A percentile compares a stretch with the other conserved stretches of the same genome.
Evolutionary conservation across 2,888 invertebrate genomes (phyloP).

Genomic region (Ophion ventricosus): DNA sequence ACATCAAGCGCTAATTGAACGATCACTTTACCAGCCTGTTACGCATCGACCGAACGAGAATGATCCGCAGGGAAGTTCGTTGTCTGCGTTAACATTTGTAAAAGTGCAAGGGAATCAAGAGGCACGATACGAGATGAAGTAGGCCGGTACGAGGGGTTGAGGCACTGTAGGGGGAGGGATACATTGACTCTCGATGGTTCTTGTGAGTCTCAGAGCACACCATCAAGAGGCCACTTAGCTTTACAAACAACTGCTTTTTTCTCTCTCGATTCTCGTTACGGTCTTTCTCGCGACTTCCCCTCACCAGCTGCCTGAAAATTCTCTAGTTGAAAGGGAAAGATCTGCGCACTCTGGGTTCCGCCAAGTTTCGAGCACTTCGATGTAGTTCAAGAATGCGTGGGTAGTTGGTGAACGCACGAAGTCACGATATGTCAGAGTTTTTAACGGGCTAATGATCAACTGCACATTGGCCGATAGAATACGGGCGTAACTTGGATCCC

Average conservation of each 20-base stretch:
- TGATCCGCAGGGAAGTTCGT: neutral
- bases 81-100: slow-evolving; percentile 39
- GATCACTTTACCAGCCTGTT: slow-evolving; percentile 13
- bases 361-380: slow-evolving; percentile 46
- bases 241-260: slow-evolving; percentile 60
- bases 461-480: neutral
- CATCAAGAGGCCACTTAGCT: slow-evolving; percentile 53
- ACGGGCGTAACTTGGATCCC: neutral
- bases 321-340: slow-evolving; percentile 46
- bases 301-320: slow-evolving; percentile 12
- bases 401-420: slow-evolving; percentile 31
- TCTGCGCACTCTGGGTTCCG: slow-evolving; percentile 1
- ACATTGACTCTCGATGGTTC: slow-evolving; percentile 16
- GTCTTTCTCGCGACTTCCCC: neutral
- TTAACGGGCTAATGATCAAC: slow-evolving; percentile 13
- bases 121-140: neutral
- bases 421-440: slow-evolving; percentile 68
- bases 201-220: slow-evolving; percentile 50
- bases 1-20: slow-evolving; percentile 39
- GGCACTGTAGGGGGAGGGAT: neutral
- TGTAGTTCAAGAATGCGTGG: slow-evolving; percentile 1
- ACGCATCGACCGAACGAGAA: neutral
- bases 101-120: slow-evolving; percentile 15
- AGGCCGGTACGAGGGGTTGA: slow-evolving; percentile 16
- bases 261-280: slow-evolving; percentile 26